These are phyloP conservation scores for Procavia capensis DNA, from an alignment of 2,113 vertebrate genomes.

Conservation along the genomic window DNA sequence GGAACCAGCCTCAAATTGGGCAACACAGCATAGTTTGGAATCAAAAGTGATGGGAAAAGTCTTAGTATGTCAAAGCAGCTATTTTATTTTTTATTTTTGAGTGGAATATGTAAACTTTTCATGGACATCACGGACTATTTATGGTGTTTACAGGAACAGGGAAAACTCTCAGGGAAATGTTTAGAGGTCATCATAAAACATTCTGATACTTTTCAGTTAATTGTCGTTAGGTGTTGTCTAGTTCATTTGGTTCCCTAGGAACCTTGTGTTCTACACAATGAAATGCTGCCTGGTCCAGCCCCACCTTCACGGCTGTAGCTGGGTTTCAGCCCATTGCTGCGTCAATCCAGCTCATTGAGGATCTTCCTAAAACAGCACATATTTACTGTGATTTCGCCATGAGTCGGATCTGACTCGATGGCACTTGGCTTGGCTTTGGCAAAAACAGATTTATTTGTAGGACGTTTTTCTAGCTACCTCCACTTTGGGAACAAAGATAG, in stretches of 20 bases:
- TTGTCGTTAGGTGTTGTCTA: background rate
- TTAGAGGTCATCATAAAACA: background rate
- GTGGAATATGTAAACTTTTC: background rate
- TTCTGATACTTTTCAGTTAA: background rate
- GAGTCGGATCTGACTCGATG: no score
- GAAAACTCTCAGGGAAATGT: background rate
- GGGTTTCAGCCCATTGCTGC: background rate
- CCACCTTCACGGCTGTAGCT: background rate
- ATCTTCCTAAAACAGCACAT: background rate
- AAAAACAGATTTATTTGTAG: slow-evolving; percentile 27
- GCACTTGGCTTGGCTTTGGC: no score
- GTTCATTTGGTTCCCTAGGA: background rate
- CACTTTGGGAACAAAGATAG: slow-evolving; percentile 34
- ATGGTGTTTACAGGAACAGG: background rate
- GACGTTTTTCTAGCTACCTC: slow-evolving; percentile 25
- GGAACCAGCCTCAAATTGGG: background rate
- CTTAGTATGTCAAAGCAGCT: background rate
- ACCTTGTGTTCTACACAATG: background rate
- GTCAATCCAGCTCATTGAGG: background rate
- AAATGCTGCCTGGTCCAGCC: background rate
- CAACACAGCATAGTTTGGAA: background rate
- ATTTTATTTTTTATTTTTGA: background rate
- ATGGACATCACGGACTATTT: background rate
- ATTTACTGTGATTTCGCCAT: slow-evolving; percentile 34
- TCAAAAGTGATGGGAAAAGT: background rate